Evolutionary conservation across 2,113 vertebrate genomes (phyloP).

Genomic region (Poeciliopsis prolifica): DNA sequence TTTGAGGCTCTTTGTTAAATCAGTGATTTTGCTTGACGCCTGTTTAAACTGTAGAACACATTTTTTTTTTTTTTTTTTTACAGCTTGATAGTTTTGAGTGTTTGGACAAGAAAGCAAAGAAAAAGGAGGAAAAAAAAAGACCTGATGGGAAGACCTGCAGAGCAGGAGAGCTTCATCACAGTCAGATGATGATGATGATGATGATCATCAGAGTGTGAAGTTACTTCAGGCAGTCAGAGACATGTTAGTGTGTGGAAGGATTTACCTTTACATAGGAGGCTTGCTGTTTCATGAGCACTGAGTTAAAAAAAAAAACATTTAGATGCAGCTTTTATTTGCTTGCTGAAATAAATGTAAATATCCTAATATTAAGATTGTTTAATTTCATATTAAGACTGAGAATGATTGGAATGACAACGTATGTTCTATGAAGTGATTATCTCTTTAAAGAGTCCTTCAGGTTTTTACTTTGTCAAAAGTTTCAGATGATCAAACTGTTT

Average conservation of each 20-base stretch:
- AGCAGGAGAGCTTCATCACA: conserved; percentile 57
- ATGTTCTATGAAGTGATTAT: too few species aligned
- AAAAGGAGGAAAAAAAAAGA: background rate
- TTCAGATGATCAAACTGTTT: too few species aligned
- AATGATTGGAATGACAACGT: too few species aligned
- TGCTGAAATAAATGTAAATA: background rate
- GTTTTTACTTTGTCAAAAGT: too few species aligned
- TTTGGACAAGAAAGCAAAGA: conserved; percentile 3
- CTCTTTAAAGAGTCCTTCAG: too few species aligned
- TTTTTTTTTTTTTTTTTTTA: background rate
- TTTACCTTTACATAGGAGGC: conserved; percentile 35
- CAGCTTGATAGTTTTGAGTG: background rate
- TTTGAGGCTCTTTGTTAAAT: conserved; percentile 1
- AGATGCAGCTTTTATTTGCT: background rate
- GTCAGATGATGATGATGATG: conserved; percentile 48
- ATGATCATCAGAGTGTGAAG: conserved; percentile 54
- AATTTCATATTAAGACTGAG: too few species aligned
- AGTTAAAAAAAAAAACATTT: too few species aligned
- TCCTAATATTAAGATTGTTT: too few species aligned
- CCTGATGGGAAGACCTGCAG: conserved; percentile 31
- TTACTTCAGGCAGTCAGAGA: conserved; percentile 51
- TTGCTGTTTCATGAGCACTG: conserved; percentile 25
- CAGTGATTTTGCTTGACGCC: background rate
- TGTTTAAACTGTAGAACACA: background rate
- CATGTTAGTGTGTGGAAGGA: conserved; percentile 39